Percentiles rank a stretch among this genome's conserved stretches.
Evolutionary conservation across 1,140 invertebrate species (phyloP).

Genomic region (Pogonomyrmex californicus): DNA sequence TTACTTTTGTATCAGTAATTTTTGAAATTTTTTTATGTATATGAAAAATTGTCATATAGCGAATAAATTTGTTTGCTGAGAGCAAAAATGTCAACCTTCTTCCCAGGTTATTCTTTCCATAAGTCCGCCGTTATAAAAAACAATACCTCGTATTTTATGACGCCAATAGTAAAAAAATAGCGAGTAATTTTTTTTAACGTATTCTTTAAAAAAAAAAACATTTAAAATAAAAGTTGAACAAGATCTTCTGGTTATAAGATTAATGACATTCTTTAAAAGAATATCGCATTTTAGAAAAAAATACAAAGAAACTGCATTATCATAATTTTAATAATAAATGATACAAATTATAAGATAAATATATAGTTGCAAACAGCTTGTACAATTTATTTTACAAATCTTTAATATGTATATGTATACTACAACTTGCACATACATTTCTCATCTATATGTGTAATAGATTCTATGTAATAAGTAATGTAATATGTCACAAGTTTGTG

Average conservation of each 20-base stretch:
- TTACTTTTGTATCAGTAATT: neutral
- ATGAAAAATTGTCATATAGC: neutral
- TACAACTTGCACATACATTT: constrained; percentile 49
- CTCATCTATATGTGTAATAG: constrained; percentile 43
- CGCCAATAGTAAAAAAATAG: neutral
- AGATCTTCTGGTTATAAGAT: neutral
- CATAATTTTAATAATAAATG: constrained; percentile 6
- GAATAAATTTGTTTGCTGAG: neutral
- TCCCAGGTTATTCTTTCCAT: neutral
- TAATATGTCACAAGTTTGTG: constrained; percentile 28
- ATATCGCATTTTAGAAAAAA: neutral
- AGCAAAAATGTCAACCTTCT: neutral
- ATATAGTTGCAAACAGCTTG: constrained; percentile 45
- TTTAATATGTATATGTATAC: constrained; percentile 34
- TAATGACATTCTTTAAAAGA: neutral
- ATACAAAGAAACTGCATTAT: neutral
- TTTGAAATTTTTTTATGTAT: neutral
- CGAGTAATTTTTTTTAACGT: neutral
- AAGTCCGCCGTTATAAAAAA: neutral
- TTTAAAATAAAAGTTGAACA: neutral
- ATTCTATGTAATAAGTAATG: constrained; percentile 42
- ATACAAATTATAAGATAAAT: constrained; percentile 39
- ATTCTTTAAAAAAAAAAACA: neutral
- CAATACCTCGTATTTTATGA: neutral
- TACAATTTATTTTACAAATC: constrained; percentile 60